Evolutionary conservation across 2,113 vertebrate species (phyloP).

Genomic region (Origma solitaria): DNA sequence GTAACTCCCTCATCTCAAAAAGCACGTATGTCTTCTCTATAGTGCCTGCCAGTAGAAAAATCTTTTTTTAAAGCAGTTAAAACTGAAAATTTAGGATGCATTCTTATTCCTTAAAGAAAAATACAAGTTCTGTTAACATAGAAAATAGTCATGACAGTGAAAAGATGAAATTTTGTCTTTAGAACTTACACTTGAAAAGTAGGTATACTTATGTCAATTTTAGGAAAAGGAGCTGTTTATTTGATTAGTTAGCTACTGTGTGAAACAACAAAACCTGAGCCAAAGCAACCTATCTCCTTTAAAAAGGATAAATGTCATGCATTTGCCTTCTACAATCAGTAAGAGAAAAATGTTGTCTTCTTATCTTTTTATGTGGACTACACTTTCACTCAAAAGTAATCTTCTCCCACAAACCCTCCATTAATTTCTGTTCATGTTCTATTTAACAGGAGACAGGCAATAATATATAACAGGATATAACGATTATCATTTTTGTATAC

Average conservation of each 20-base stretch:
- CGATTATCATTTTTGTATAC: background rate
- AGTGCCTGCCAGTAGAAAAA: background rate
- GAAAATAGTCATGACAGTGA: background rate
- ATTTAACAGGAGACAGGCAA: background rate
- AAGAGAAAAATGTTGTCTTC: background rate
- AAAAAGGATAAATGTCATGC: background rate
- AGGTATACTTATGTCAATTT: background rate
- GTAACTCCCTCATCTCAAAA: background rate
- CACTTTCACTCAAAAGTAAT: background rate
- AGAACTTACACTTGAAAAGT: background rate
- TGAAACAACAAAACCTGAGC: background rate
- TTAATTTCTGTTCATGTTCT: background rate
- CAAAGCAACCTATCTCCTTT: background rate
- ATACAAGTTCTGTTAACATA: background rate
- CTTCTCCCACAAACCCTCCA: background rate
- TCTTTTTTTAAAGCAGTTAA: background rate
- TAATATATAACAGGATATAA: background rate
- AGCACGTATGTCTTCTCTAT: background rate
- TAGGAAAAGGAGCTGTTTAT: background rate
- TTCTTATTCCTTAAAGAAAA: slow-evolving; percentile 14
- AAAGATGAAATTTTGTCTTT: background rate
- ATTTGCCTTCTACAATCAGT: background rate
- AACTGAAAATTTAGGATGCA: background rate
- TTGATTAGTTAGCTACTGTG: background rate
- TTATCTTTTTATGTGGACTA: background rate